These are phyloP conservation scores for Pteruthius melanotis DNA, from an alignment of 2,113 vertebrate genomes.

Conservation along the genomic window DNA sequence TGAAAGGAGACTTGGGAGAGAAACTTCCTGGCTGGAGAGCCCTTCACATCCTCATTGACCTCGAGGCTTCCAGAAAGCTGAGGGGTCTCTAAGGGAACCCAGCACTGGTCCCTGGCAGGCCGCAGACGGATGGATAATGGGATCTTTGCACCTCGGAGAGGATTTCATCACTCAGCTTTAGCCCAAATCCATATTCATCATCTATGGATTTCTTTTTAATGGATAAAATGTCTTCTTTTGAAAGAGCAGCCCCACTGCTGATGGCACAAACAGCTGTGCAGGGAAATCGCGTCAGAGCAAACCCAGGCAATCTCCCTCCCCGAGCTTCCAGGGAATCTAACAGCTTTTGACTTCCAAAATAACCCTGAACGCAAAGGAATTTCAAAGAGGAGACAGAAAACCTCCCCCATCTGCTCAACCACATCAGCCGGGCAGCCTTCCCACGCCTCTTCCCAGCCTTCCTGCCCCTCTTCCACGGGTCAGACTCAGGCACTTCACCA, in stretches of 20 bases:
- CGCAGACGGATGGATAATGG: not conserved
- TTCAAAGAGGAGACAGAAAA: conserved; percentile 32
- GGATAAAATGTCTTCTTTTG: conserved; percentile 48
- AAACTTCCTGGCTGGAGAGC: not conserved
- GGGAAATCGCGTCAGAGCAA: conserved; percentile 4
- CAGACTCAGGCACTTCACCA: not conserved
- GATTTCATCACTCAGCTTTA: conserved; percentile 24
- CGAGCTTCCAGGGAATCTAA: conserved; percentile 17
- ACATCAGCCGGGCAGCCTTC: not conserved
- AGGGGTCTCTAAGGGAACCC: not conserved
- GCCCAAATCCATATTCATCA: conserved; percentile 28
- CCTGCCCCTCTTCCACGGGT: not conserved
- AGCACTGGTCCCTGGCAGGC: not conserved
- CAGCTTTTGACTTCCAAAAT: conserved; percentile 47
- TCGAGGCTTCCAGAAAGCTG: not conserved
- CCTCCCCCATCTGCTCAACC: not conserved
- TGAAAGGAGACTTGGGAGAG: not conserved
- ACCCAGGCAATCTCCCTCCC: conserved; percentile 4
- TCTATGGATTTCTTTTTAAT: conserved; percentile 48
- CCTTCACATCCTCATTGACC: not conserved
- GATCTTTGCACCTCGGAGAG: not conserved
- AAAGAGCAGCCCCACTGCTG: conserved; percentile 12
- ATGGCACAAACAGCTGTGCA: conserved; percentile 63
- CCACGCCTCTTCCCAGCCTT: not conserved
- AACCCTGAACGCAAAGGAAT: not conserved